These are phyloP conservation scores for Numenius phaeopus DNA, from an alignment of 2,797 vertebrate genomes.

Conservation along the genomic window DNA sequence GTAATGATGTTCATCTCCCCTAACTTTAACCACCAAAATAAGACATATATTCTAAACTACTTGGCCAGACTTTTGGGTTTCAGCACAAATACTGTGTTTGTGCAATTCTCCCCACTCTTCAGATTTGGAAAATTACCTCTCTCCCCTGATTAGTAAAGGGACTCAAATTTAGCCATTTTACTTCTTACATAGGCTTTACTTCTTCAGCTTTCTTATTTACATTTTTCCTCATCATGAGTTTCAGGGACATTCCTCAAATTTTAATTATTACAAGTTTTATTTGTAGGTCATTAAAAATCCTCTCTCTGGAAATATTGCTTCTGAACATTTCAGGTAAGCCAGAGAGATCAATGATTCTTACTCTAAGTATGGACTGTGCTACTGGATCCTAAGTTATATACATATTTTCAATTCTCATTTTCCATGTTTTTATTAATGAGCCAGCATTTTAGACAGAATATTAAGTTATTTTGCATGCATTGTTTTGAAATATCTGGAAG, in stretches of 20 bases:
- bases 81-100: not conserved
- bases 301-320: not conserved
- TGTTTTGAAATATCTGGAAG: not conserved
- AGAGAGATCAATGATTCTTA: not conserved
- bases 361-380: not conserved
- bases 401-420: not conserved
- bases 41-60: not conserved
- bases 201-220: not conserved
- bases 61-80: not conserved
- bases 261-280: not conserved
- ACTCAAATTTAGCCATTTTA: not conserved
- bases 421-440: not conserved
- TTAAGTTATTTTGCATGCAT: not conserved
- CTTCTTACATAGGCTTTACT: not conserved
- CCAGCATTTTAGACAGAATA: not conserved
- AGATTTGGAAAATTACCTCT: not conserved
- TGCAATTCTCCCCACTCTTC: not conserved
- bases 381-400: not conserved
- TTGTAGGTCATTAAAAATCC: not conserved
- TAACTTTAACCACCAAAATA: not conserved
- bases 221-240: not conserved
- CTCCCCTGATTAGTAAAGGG: not conserved
- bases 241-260: not conserved
- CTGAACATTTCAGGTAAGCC: not conserved
- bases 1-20: rapidly evolving